Conservation (phyloP, 2,797 vertebrate genomes). For the Pteronotus mesoamericanus region DNA sequence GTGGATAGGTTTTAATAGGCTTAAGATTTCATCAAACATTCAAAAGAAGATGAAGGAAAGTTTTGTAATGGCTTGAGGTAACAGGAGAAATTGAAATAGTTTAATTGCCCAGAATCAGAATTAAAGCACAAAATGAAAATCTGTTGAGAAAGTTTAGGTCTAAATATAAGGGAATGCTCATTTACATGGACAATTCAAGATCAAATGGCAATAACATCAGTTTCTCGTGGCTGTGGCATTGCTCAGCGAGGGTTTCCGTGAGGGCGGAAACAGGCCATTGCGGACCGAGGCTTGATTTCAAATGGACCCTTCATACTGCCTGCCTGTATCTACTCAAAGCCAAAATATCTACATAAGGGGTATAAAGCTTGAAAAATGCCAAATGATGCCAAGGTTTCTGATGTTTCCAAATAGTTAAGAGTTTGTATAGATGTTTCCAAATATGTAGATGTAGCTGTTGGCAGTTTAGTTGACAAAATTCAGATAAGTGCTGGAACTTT, state of each 20-base stretch:
- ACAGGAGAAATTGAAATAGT: neutral
- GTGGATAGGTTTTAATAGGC: neutral
- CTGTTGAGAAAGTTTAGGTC: neutral
- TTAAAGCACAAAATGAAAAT: neutral
- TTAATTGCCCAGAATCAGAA: neutral
- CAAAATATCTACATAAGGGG: neutral
- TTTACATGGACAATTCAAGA: neutral
- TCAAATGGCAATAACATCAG: neutral
- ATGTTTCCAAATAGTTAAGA: conserved; percentile 24
- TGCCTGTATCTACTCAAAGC: neutral
- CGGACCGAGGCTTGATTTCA: neutral
- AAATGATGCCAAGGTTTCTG: neutral
- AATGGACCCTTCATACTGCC: neutral
- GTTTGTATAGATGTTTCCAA: conserved; percentile 34
- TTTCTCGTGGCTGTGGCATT: neutral
- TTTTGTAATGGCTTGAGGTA: neutral
- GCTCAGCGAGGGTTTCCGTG: neutral
- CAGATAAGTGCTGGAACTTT: neutral
- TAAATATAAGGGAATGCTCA: neutral
- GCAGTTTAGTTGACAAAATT: neutral
- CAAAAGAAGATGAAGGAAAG: neutral
- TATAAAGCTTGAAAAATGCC: neutral
- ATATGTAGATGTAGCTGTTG: conserved; percentile 44
- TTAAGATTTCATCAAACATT: neutral
- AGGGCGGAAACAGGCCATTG: neutral